These are phyloP conservation scores for Acleris sparsana DNA, from an alignment of 2,888 invertebrate genomes.

Conservation along the genomic window DNA sequence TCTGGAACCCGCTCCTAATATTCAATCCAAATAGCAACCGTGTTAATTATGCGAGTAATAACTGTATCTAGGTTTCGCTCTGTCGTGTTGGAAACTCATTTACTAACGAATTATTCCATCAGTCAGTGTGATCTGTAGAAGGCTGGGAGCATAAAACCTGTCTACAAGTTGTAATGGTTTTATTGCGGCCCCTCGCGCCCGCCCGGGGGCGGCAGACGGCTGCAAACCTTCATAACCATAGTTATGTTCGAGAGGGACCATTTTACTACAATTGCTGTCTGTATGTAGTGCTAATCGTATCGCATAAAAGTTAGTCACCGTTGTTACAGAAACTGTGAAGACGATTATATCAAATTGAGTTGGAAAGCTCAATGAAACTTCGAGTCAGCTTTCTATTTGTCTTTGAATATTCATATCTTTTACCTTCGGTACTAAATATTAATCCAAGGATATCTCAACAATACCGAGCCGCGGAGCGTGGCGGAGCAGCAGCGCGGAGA, in stretches of 20 bases:
- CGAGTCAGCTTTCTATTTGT: neutral
- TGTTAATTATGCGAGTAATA: neutral
- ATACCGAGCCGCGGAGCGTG: slow-evolving; percentile 23
- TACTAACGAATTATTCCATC: slow-evolving; percentile 48
- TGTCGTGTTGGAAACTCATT: neutral
- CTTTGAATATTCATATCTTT: neutral
- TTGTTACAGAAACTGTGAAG: neutral
- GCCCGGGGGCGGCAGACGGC: slow-evolving; percentile 9
- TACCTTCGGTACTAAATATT: slow-evolving; percentile 24
- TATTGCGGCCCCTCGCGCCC: slow-evolving; percentile 46
- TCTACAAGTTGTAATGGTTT: slow-evolving; percentile 53
- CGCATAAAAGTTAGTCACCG: slow-evolving; percentile 1
- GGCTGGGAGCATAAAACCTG: slow-evolving; percentile 47
- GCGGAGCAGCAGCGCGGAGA: slow-evolving; percentile 44
- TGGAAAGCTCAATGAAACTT: too few species aligned
- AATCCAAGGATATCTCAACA: slow-evolving; percentile 18
- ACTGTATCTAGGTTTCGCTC: neutral
- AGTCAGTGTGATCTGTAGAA: slow-evolving; percentile 45
- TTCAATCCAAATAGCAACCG: neutral
- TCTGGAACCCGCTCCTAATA: slow-evolving; percentile 3
- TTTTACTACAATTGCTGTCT: slow-evolving; percentile 9
- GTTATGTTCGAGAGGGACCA: slow-evolving; percentile 15
- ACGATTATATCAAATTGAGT: too few species aligned
- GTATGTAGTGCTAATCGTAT: slow-evolving; percentile 10
- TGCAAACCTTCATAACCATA: neutral